Conservation (phyloP, 2,888 invertebrate species). For the Calameuta filiformis region DNA sequence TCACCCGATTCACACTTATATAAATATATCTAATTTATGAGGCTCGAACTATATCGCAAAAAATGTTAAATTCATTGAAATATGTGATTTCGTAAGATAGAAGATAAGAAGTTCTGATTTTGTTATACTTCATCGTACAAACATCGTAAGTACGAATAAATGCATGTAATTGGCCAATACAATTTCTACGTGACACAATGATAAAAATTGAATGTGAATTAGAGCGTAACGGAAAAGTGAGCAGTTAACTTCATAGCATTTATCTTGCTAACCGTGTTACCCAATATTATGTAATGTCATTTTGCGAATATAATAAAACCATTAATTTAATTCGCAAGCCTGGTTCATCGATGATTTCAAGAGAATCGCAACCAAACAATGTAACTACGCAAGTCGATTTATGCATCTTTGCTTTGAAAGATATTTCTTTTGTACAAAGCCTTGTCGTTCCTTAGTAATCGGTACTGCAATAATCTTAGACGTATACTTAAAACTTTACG, state of each 20-base stretch:
- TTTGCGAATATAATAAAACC: neutral
- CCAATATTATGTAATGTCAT: neutral
- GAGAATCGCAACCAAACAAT: neutral
- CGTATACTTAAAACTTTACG: neutral
- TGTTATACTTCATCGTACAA: too few species aligned
- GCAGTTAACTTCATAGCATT: neutral
- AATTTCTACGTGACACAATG: too few species aligned
- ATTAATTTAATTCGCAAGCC: neutral
- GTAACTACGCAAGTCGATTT: neutral
- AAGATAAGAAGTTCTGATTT: too few species aligned
- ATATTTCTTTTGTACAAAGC: neutral
- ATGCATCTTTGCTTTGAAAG: neutral
- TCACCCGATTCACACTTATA: too few species aligned
- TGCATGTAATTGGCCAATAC: too few species aligned
- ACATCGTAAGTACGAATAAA: too few species aligned
- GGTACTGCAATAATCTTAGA: neutral
- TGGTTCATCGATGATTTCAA: neutral
- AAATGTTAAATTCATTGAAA: too few species aligned
- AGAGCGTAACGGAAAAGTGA: neutral
- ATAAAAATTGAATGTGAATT: too few species aligned
- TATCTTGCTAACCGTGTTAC: neutral
- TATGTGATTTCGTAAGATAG: too few species aligned
- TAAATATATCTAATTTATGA: too few species aligned
- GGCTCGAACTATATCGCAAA: too few species aligned
- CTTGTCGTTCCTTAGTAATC: neutral